These are phyloP conservation scores for Arctopsyche grandis DNA, from an alignment of 1,140 invertebrate genomes.

Conservation along the genomic window DNA sequence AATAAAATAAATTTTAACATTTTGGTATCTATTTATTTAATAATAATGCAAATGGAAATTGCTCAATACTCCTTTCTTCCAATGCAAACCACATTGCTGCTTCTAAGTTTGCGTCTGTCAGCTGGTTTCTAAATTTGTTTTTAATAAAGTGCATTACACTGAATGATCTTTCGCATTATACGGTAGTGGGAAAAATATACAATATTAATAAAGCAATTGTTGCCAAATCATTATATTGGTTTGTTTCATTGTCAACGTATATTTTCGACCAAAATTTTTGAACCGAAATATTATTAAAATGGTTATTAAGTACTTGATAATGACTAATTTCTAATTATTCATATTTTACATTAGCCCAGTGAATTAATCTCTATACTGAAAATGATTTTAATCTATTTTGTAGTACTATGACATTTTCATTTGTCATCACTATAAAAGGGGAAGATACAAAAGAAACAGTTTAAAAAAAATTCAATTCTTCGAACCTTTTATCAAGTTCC, in stretches of 20 bases:
- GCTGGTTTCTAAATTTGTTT: conserved; percentile 11
- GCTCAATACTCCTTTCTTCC: conserved; percentile 12
- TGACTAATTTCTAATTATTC: conserved; percentile 16
- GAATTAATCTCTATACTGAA: no score
- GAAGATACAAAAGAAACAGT: no score
- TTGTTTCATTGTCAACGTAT: conserved; percentile 9
- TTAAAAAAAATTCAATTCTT: conserved; percentile 27
- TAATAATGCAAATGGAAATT: conserved; percentile 4
- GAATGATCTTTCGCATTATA: neutral
- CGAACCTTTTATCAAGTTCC: conserved; percentile 2
- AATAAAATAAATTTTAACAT: conserved; percentile 2
- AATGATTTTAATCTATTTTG: no score
- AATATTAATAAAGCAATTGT: conserved; percentile 3
- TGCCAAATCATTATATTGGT: conserved; percentile 9
- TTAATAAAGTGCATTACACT: conserved; percentile 8
- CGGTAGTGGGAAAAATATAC: neutral
- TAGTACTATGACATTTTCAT: conserved; percentile 12
- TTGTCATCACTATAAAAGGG: neutral
- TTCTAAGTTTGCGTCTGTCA: neutral
- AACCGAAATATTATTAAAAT: conserved; percentile 11
- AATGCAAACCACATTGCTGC: neutral
- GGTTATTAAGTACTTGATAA: conserved; percentile 21
- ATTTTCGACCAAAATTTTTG: conserved; percentile 19
- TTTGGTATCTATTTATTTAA: conserved; percentile 12
- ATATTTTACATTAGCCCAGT: conserved; percentile 19